A percentile compares a stretch with the other conserved stretches of the same genome.
Conservation (phyloP, 1,140 invertebrate genomes). For the Calephelis nemesis region DNA sequence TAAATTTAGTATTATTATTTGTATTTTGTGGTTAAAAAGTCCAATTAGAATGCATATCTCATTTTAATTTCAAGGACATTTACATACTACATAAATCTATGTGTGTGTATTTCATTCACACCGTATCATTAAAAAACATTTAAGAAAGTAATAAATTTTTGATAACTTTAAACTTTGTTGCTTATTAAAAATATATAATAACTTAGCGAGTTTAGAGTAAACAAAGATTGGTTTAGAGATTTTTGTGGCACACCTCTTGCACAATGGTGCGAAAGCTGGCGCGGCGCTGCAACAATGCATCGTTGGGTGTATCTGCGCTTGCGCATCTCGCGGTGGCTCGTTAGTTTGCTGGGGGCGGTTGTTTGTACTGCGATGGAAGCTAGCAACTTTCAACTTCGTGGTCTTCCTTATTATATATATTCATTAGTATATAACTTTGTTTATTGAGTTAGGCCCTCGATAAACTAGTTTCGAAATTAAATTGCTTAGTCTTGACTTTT, state of each 20-base stretch:
- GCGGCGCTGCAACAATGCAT: slow-evolving; percentile 67
- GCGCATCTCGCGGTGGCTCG: slow-evolving; percentile 66
- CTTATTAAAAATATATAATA: slow-evolving; percentile 16
- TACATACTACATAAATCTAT: too few relatives aligned
- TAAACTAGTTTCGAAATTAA: neutral
- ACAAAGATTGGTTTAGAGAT: slow-evolving; percentile 64
- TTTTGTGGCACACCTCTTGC: slow-evolving; percentile 48
- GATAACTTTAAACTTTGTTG: slow-evolving; percentile 9
- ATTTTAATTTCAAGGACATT: too few relatives aligned
- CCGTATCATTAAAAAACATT: too few relatives aligned
- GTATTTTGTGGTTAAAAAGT: too few relatives aligned
- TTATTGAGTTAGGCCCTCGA: neutral
- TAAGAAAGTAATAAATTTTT: slow-evolving; percentile 4
- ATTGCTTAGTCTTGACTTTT: too few relatives aligned
- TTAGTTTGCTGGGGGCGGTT: slow-evolving; percentile 58
- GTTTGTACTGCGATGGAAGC: slow-evolving; percentile 50
- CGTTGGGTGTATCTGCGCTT: slow-evolving; percentile 56
- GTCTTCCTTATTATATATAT: slow-evolving; percentile 14
- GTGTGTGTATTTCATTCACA: too few relatives aligned
- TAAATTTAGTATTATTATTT: too few relatives aligned
- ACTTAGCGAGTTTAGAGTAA: slow-evolving; percentile 49
- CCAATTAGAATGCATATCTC: too few relatives aligned
- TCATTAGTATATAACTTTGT: neutral
- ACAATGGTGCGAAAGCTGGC: slow-evolving; percentile 75
- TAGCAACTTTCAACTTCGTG: slow-evolving; percentile 28